These are phyloP conservation scores for Clarias batrachus DNA, from an alignment of 2,113 vertebrate genomes.

Conservation along the genomic window DNA sequence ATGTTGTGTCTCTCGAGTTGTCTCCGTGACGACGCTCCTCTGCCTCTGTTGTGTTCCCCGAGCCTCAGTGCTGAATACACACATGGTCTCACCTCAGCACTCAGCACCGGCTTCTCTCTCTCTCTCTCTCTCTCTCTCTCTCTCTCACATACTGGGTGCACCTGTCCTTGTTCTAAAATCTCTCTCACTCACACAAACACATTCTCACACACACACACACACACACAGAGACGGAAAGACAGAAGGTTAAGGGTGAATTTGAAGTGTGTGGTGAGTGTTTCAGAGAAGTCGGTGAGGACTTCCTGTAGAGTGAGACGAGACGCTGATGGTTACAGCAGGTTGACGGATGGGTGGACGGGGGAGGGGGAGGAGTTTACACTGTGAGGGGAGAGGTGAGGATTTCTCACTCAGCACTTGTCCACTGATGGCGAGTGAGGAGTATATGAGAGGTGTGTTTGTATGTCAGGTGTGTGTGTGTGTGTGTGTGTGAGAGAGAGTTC, in stretches of 20 bases:
- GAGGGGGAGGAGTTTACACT: neutral
- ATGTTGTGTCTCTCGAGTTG: constrained; percentile 56
- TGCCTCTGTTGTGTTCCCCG: constrained; percentile 59
- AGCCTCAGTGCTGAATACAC: constrained; percentile 61
- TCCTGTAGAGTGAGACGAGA: constrained; percentile 36
- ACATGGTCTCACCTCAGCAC: constrained; percentile 8
- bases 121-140: neutral
- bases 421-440: constrained; percentile 23
- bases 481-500: neutral
- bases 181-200: no score
- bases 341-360: neutral
- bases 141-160: neutral
- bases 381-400: constrained; percentile 33
- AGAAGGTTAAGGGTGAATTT: neutral
- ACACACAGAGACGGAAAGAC: neutral
- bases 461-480: neutral
- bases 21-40: constrained; percentile 55
- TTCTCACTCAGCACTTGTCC: constrained; percentile 22
- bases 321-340: neutral
- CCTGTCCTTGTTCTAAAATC: no score
- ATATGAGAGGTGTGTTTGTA: no score
- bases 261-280: neutral
- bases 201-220: neutral
- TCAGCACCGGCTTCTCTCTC: neutral
- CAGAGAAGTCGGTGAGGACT: neutral